Percentiles rank a stretch among this genome's conserved stretches.
Conservation (phyloP, 2,888 invertebrate species). For the Dioctria linearis region DNA sequence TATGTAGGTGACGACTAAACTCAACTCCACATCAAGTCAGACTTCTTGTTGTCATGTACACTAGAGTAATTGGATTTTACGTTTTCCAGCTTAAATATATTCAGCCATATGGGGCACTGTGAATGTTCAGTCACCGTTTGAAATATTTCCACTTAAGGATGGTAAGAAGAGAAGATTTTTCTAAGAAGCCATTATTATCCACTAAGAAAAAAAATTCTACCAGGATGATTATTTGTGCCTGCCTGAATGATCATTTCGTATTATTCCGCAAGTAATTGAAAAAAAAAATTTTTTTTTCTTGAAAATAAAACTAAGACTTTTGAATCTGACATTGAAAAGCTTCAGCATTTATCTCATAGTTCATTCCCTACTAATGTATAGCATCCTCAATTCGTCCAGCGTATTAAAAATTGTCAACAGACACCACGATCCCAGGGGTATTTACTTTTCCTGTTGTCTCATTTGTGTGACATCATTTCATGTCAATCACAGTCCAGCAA, state of each 20-base stretch:
- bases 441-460: constrained; percentile 34
- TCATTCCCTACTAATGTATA: background rate
- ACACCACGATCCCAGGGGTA: background rate
- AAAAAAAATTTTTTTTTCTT: background rate
- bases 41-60: background rate
- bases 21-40: background rate
- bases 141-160: too few relatives aligned
- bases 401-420: constrained; percentile 32
- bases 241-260: background rate
- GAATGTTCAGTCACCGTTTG: background rate
- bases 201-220: background rate
- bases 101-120: background rate
- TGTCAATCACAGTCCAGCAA: constrained; percentile 30
- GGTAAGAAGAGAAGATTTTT: too few relatives aligned
- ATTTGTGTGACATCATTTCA: constrained; percentile 16
- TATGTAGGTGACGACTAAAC: constrained; percentile 14
- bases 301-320: background rate
- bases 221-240: background rate
- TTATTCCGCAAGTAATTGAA: background rate
- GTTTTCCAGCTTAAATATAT: background rate
- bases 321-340: constrained; percentile 1
- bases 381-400: background rate
- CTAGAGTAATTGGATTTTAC: background rate
- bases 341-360: background rate
- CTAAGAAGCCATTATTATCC: background rate